These are phyloP conservation scores for Tethya wilhelma DNA, from an alignment of 37 sponge, comb jelly and placozoan species.

Conservation along the genomic window DNA sequence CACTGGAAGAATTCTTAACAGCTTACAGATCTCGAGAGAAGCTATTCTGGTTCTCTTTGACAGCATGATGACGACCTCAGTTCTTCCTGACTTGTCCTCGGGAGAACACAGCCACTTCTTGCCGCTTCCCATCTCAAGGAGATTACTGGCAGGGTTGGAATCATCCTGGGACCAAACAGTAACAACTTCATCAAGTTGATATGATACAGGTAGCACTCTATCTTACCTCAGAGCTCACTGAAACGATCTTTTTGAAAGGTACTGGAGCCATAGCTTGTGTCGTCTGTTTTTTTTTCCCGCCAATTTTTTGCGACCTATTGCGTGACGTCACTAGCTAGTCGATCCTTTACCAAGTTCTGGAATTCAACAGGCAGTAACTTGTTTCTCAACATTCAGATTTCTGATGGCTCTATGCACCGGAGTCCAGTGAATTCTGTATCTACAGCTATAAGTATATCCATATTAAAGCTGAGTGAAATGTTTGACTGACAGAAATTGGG, in stretches of 20 bases:
- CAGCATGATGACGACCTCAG: conserved; percentile 50
- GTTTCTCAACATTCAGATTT: too few relatives aligned
- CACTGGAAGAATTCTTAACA: too few relatives aligned
- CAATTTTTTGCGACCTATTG: neutral
- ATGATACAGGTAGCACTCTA: neutral
- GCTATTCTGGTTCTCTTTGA: conserved; percentile 39
- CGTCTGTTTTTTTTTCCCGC: conserved; percentile 9
- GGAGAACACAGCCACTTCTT: conserved; percentile 57
- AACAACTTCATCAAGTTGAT: neutral
- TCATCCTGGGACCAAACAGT: conserved; percentile 32
- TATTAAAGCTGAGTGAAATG: too few relatives aligned
- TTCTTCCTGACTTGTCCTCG: conserved; percentile 18
- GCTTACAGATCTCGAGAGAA: conserved; percentile 47
- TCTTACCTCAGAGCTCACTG: conserved; percentile 66
- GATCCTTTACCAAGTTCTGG: too few relatives aligned
- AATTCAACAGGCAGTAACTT: too few relatives aligned
- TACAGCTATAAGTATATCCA: too few relatives aligned
- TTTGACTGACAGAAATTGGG: too few relatives aligned
- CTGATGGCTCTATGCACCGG: too few relatives aligned
- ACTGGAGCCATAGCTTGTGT: conserved; percentile 52
- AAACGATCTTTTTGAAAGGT: conserved; percentile 44
- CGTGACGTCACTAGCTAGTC: neutral
- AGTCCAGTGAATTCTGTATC: too few relatives aligned
- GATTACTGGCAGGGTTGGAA: conserved; percentile 28
- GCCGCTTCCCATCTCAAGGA: conserved; percentile 30